A percentile compares a stretch with the other conserved stretches of the same genome.
phyloP scores from a whole-genome alignment of 2,797 vertebrate genomes.

The Poecilia wingei region DNA sequence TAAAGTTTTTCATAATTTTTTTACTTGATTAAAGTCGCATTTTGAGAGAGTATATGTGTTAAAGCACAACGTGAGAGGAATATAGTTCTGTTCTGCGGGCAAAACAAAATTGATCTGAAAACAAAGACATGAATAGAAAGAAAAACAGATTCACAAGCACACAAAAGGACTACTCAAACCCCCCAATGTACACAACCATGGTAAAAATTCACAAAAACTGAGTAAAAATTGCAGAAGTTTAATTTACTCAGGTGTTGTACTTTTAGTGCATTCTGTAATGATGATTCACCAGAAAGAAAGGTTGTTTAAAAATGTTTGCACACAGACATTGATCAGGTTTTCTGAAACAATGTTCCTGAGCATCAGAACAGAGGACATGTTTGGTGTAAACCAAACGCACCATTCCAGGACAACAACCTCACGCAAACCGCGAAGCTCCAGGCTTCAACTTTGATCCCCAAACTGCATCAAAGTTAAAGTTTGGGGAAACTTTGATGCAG shows the following conservation, averaged over 20 bases:
- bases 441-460: too few species aligned
- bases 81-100: background rate
- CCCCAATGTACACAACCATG: background rate
- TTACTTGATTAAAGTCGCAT: background rate
- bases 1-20: background rate
- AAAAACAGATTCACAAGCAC: background rate
- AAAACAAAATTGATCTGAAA: conserved; percentile 14
- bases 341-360: background rate
- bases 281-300: background rate
- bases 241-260: background rate
- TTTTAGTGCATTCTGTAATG: too few species aligned
- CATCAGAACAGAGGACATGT: background rate
- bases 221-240: background rate
- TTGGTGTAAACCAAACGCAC: background rate
- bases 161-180: background rate
- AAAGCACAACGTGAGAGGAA: background rate
- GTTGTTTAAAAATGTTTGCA: background rate
- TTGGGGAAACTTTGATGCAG: background rate
- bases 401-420: too few species aligned
- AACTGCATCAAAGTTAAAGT: too few species aligned
- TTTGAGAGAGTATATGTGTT: background rate
- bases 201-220: background rate
- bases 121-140: background rate
- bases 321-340: background rate
- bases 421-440: too few species aligned